A percentile compares a stretch with the other conserved stretches of the same genome.
These are phyloP conservation scores for Drosophila arizonae DNA, from an alignment of 1,140 invertebrate species.

Conservation along the genomic window DNA sequence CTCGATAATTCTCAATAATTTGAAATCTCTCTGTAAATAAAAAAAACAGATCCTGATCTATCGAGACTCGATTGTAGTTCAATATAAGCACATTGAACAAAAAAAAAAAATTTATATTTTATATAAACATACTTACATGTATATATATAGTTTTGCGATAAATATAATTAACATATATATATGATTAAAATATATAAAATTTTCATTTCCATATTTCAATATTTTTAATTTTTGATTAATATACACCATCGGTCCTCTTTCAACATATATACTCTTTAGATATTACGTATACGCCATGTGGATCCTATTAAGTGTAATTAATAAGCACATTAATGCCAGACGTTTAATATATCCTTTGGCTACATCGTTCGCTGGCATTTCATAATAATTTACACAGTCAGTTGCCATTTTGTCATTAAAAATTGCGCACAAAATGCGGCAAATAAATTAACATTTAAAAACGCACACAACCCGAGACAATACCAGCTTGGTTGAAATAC, in stretches of 20 bases:
- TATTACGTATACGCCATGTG: conserved; percentile 26
- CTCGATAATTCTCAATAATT: too few relatives aligned
- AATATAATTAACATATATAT: too few relatives aligned
- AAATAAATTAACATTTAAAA: conserved; percentile 49
- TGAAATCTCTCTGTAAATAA: too few relatives aligned
- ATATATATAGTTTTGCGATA: too few relatives aligned
- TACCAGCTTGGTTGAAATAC: neutral
- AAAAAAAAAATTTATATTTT: too few relatives aligned
- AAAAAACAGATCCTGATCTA: too few relatives aligned
- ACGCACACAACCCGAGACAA: conserved; percentile 19
- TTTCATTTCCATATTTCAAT: neutral
- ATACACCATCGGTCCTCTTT: neutral
- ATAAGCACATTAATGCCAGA: conserved; percentile 50
- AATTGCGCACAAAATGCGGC: conserved; percentile 43
- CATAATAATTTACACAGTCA: conserved; percentile 27
- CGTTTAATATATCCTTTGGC: conserved; percentile 34
- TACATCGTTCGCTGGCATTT: conserved; percentile 5
- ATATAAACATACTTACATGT: too few relatives aligned
- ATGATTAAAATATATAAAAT: neutral
- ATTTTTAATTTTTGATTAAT: neutral
- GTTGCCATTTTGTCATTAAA: conserved; percentile 51
- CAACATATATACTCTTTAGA: neutral
- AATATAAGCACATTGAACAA: too few relatives aligned
- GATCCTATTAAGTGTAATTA: conserved; percentile 45
- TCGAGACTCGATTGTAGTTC: too few relatives aligned